phyloP scores from a whole-genome alignment of 2,113 vertebrate species.

The Columba livia region DNA sequence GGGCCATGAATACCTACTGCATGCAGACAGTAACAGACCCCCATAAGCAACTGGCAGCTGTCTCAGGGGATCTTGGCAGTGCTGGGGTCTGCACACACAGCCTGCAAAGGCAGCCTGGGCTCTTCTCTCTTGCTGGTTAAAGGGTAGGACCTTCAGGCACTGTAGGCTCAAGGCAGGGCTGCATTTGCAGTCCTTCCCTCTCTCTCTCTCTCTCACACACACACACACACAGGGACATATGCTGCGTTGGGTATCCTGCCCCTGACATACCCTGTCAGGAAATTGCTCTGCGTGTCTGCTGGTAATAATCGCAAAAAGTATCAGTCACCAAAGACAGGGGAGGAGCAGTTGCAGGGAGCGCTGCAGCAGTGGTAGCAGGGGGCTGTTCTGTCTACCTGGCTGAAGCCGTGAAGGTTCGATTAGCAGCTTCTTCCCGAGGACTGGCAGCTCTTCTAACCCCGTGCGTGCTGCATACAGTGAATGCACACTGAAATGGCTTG shows the following conservation, averaged over 20 bases:
- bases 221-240: fast-evolving
- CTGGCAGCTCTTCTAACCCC: neutral
- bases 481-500: neutral
- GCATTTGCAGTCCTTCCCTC: neutral
- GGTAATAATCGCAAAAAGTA: neutral
- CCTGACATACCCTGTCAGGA: neutral
- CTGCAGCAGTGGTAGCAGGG: neutral
- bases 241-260: neutral
- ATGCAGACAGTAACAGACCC: too few species aligned
- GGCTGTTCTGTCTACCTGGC: neutral
- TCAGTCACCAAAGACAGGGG: neutral
- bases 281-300: neutral
- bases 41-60: neutral
- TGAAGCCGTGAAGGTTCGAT: neutral
- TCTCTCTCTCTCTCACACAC: fast-evolving
- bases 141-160: neutral
- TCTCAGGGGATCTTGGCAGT: neutral
- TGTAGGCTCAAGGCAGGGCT: neutral
- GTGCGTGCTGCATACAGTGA: neutral
- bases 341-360: neutral
- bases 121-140: neutral
- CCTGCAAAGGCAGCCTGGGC: neutral
- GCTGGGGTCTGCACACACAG: neutral
- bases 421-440: neutral
- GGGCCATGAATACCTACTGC: neutral